These are phyloP conservation scores for Cephus runcator DNA, from an alignment of 2,888 invertebrate genomes.

Conservation along the genomic window DNA sequence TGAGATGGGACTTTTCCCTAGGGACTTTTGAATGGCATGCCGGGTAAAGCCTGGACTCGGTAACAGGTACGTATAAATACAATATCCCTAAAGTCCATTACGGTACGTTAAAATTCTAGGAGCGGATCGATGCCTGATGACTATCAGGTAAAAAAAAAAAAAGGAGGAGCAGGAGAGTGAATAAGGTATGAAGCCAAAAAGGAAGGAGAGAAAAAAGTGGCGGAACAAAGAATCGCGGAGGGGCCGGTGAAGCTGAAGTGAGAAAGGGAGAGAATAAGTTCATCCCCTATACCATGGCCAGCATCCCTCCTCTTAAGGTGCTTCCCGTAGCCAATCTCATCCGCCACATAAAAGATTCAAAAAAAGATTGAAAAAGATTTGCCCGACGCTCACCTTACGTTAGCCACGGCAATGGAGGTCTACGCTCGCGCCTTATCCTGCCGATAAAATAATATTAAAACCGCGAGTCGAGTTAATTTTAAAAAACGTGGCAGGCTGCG, in stretches of 20 bases:
- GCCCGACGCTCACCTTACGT: slow-evolving; percentile 30
- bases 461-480: slow-evolving; percentile 35
- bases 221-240: too few species aligned
- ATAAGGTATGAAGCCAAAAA: background rate
- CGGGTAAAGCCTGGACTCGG: too few species aligned
- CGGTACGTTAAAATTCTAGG: too few species aligned
- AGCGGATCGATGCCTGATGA: too few species aligned
- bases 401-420: slow-evolving; percentile 19
- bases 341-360: slow-evolving; percentile 46
- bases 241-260: background rate
- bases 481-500: slow-evolving; percentile 6
- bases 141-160: too few species aligned
- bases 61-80: too few species aligned
- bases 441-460: slow-evolving; percentile 45
- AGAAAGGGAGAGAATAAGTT: background rate
- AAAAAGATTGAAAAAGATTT: slow-evolving; percentile 52
- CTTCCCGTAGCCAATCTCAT: slow-evolving; percentile 34
- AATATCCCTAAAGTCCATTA: too few species aligned
- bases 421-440: slow-evolving; percentile 7
- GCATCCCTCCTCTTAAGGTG: slow-evolving; percentile 11
- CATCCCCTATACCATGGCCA: background rate
- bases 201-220: background rate
- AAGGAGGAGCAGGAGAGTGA: too few species aligned
- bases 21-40: too few species aligned
- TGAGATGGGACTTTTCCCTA: too few species aligned